Percentiles rank a stretch among this genome's conserved stretches.
Evolutionary conservation across 1,140 invertebrate genomes (phyloP).

Genomic region (Caerostris darwini): DNA sequence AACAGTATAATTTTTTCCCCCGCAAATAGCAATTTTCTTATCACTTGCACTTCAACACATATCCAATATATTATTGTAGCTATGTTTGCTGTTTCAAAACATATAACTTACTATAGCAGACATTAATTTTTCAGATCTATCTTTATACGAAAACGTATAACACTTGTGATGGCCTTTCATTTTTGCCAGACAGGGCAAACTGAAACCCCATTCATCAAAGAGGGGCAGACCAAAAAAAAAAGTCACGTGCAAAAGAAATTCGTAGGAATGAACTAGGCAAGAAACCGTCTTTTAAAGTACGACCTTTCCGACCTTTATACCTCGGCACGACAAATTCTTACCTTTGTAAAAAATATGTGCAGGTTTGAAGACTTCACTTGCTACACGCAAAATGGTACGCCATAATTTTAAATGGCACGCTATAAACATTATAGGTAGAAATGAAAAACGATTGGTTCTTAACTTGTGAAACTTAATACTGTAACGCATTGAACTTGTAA

Average conservation of each 20-base stretch:
- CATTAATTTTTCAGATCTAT: neutral
- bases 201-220: conserved; percentile 43
- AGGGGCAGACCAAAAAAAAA: neutral
- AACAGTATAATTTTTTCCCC: no score
- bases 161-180: conserved; percentile 18
- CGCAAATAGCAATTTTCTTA: neutral
- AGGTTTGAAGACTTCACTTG: neutral
- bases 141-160: neutral
- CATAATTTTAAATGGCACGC: conserved; percentile 71
- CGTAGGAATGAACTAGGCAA: neutral
- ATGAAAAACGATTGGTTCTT: conserved; percentile 39
- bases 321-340: neutral
- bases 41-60: neutral
- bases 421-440: conserved; percentile 56
- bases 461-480: neutral
- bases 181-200: neutral
- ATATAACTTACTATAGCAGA: neutral
- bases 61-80: neutral
- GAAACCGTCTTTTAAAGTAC: neutral
- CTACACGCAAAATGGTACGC: conserved; percentile 46
- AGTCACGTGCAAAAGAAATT: conserved; percentile 35
- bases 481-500: neutral
- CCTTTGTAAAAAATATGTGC: conserved; percentile 16
- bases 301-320: neutral
- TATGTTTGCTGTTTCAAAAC: neutral